Base-by-base conservation (phyloP, 2,113 vertebrate genomes). In the Laticauda laticaudata region DNA sequence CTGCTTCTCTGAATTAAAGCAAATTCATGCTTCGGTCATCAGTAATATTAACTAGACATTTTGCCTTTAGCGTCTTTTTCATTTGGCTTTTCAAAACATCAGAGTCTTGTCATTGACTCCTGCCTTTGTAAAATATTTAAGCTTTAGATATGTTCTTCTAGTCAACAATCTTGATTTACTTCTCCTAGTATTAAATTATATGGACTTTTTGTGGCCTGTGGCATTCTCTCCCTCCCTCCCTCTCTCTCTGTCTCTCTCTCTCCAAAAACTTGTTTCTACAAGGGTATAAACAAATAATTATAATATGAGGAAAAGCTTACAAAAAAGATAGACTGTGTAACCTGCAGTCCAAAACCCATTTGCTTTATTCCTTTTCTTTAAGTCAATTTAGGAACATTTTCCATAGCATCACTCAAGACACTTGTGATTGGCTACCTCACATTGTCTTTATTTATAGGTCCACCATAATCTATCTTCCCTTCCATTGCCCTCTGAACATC, bases 391-490 rank as follows among this genome's bases (percentile, higher is more conserved):
- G 69, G 34, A 39, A 39, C 3, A 39, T 8, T 21, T 81, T 81
- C 69, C 69, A 20, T 81, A 39, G 69, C 69, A 69, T 99, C 99
- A 56, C 98, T 99, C 96, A 99, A 97, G 97, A 99, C 61, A 64
- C 26, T 64, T 64, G 61, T n/a, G 26, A 64, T 11, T 64, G 29
- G 59, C 61, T 12, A 64, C 11, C 10, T 64, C 61, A 64, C 26
- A 29, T 64, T 64, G 61, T 14, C 61, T 12, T 61, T 61, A 29
- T 64, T 8, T n/a, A n/a, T n/a, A 64, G 29, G 26, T 29, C n/a
- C 61, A 64, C 29, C 61, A n/a, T n/a, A n/a, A n/a, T 64, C 61
- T 64, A n/a, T 64, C 61, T 64, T 64, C 29, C 61, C 11, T 1
- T 64, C 29, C 29, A 14, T 14, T 64, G 11, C 29, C 26, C 29